phyloP scores from a whole-genome alignment of 1,140 invertebrate genomes.

The Heliconius eleuchia region DNA sequence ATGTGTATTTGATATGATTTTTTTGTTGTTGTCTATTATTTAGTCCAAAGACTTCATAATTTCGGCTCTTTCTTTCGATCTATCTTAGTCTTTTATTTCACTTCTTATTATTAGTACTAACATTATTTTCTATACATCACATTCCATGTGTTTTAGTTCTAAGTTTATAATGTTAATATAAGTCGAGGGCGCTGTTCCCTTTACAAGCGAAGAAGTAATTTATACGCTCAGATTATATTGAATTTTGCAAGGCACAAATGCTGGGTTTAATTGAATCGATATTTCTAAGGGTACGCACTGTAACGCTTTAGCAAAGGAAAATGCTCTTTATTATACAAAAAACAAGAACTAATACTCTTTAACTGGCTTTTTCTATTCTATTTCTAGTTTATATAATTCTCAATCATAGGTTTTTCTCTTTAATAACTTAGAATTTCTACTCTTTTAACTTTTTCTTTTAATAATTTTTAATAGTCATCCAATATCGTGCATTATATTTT shows the following conservation, averaged over 20 bases:
- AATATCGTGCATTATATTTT: constrained; percentile 52
- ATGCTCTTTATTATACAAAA: background rate
- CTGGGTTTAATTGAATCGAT: constrained; percentile 28
- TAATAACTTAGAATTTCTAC: background rate
- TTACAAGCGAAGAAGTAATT: constrained; percentile 20
- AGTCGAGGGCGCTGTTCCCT: background rate
- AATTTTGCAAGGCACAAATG: constrained; percentile 25
- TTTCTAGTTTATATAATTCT: background rate
- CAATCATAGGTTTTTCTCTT: background rate
- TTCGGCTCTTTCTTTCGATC: constrained; percentile 16
- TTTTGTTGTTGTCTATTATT: constrained; percentile 35
- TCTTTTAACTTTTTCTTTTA: background rate
- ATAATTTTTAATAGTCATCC: constrained; percentile 12
- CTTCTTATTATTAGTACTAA: constrained; percentile 7
- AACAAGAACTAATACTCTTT: background rate
- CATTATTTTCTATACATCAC: constrained; percentile 30
- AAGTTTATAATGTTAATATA: constrained; percentile 25
- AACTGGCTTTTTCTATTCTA: background rate
- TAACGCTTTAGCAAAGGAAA: constrained; percentile 22
- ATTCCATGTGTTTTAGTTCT: constrained; percentile 32
- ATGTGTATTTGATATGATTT: constrained; percentile 25
- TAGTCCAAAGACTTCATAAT: constrained; percentile 46
- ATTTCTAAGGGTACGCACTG: constrained; percentile 17
- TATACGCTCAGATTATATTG: constrained; percentile 24
- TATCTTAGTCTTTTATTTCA: constrained; percentile 4